Evolutionary conservation across 2,113 vertebrate genomes (phyloP).

Genomic region (Ifrita kowaldi): DNA sequence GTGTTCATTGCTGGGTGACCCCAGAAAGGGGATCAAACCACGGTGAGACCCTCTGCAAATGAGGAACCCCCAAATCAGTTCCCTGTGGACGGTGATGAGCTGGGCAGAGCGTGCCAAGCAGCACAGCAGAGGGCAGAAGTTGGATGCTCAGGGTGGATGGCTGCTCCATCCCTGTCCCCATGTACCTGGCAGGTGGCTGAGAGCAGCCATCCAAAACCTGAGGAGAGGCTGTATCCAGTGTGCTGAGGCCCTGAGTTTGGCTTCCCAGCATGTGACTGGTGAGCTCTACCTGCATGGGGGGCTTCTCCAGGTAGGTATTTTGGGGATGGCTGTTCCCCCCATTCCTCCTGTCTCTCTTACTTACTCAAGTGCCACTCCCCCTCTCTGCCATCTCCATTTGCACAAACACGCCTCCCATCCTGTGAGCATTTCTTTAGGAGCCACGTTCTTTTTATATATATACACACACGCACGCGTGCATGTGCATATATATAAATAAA

Average conservation of each 20-base stretch:
- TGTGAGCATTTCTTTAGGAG: not conserved
- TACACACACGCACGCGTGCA: accelerated
- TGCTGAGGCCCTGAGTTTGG: accelerated
- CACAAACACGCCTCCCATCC: not conserved
- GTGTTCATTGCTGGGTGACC: not conserved
- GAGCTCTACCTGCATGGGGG: not conserved
- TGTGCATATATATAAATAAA: constrained; percentile 10
- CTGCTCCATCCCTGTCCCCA: not conserved
- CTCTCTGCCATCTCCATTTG: not conserved
- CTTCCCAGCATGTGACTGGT: not conserved
- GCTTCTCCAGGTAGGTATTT: not conserved
- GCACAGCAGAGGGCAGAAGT: not conserved
- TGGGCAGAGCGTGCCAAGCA: not conserved
- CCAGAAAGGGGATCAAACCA: not conserved
- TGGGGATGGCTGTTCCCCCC: not conserved
- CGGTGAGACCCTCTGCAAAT: accelerated
- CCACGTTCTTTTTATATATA: not conserved
- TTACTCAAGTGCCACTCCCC: not conserved
- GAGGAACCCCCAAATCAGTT: not conserved
- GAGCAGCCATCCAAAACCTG: not conserved
- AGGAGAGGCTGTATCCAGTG: not conserved
- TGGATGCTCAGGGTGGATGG: accelerated
- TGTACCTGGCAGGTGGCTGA: not conserved
- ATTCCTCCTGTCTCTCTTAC: not conserved
- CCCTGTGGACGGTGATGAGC: not conserved